Evolutionary conservation across 2,797 vertebrate genomes (phyloP).

Genomic region (Champsocephalus esox): DNA sequence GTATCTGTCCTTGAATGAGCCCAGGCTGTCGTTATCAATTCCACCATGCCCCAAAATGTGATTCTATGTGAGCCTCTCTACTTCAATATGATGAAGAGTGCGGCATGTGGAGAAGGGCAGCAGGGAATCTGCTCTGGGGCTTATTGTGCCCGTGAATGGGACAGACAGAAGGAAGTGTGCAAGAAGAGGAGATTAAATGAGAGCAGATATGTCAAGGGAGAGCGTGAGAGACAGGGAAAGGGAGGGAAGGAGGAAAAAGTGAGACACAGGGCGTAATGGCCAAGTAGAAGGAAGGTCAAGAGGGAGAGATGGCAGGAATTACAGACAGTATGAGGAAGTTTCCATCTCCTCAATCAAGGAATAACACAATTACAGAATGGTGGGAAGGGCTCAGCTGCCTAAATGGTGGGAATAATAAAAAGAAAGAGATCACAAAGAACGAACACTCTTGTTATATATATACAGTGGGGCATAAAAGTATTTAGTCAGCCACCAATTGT

Average conservation of each 20-base stretch:
- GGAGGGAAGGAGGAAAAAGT: conserved; percentile 6
- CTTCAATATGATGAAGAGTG: background rate
- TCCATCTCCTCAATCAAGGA: conserved; percentile 18
- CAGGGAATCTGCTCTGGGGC: conserved; percentile 11
- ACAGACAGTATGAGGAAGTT: conserved; percentile 16
- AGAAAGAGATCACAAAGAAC: background rate
- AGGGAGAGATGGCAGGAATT: conserved; percentile 11
- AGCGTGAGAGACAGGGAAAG: background rate
- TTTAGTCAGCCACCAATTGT: too few relatives aligned
- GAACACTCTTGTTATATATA: background rate
- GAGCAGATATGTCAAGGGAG: conserved; percentile 27
- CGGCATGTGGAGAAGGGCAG: background rate
- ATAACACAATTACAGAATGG: conserved; percentile 5
- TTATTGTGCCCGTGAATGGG: background rate
- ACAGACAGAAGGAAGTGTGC: conserved; percentile 21
- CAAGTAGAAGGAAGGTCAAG: conserved; percentile 22
- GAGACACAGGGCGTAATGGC: conserved; percentile 1
- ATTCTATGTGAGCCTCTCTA: background rate
- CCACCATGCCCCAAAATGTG: background rate
- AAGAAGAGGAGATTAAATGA: conserved; percentile 26
- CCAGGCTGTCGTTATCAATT: conserved; percentile 15
- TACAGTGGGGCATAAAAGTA: background rate
- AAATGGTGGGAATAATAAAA: background rate
- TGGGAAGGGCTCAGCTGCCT: background rate
- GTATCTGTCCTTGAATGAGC: background rate